These are phyloP conservation scores for Leptura quadrifasciata DNA, from an alignment of 2,888 invertebrate species.

Conservation along the genomic window DNA sequence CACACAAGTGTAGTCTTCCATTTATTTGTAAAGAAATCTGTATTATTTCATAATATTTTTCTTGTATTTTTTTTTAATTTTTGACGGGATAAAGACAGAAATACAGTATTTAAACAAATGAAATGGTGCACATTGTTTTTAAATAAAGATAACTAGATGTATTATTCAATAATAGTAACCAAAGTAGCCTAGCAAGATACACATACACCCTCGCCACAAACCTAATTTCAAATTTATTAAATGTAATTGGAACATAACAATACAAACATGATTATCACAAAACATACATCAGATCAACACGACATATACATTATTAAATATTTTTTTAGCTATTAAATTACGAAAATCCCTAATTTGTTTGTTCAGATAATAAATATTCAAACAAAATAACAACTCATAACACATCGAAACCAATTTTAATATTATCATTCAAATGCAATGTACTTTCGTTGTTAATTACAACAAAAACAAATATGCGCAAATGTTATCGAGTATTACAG, in stretches of 20 bases:
- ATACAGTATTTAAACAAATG: no score
- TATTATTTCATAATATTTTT: no score
- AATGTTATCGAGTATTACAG: conserved; percentile 14
- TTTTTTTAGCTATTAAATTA: conserved; percentile 38
- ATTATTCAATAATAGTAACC: neutral
- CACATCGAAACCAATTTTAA: conserved; percentile 24
- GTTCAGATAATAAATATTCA: conserved; percentile 36
- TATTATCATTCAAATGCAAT: conserved; percentile 26
- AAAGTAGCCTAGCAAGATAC: conserved; percentile 3
- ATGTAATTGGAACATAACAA: conserved; percentile 29
- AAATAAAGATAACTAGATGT: no score
- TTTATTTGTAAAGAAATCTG: no score
- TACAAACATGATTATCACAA: conserved; percentile 38
- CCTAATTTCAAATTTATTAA: conserved; percentile 27
- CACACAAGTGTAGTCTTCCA: no score
- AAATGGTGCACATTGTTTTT: no score
- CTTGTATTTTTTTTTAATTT: no score
- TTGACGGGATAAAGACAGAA: no score
- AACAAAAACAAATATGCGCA: conserved; percentile 28
- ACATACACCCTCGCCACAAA: conserved; percentile 8
- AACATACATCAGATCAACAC: conserved; percentile 37
- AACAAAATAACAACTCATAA: conserved; percentile 32
- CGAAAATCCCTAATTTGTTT: conserved; percentile 41
- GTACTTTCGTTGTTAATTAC: conserved; percentile 29
- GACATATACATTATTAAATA: conserved; percentile 39